phyloP scores from a whole-genome alignment of 2,797 vertebrate genomes.

The Neopelma chrysocephalum region DNA sequence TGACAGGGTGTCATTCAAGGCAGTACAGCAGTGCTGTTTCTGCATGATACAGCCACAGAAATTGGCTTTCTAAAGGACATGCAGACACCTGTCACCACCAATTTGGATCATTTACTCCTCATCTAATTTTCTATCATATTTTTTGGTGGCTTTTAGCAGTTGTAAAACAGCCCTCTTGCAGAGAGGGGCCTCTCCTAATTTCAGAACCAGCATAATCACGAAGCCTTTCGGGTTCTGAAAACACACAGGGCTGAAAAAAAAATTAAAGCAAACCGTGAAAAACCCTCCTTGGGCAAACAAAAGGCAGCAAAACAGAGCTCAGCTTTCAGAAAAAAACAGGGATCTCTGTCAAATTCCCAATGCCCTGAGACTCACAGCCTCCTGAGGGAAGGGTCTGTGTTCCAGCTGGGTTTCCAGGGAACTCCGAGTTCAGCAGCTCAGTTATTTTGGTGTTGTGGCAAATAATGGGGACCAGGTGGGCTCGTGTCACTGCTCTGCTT shows the following conservation, averaged over 20 bases:
- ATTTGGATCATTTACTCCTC: neutral
- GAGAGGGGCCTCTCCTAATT: neutral
- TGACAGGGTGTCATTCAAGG: neutral
- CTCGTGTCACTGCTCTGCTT: neutral
- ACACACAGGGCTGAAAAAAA: neutral
- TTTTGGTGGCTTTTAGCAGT: neutral
- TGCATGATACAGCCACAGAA: neutral
- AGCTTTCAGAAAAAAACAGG: conserved; percentile 1
- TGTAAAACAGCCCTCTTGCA: neutral
- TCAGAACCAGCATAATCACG: neutral
- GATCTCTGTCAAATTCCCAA: neutral
- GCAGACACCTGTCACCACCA: conserved; percentile 59
- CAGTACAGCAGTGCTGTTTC: conserved; percentile 16
- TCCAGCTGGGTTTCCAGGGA: neutral
- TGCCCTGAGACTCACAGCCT: conserved; percentile 26
- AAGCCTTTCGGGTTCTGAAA: neutral
- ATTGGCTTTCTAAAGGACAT: conserved; percentile 29
- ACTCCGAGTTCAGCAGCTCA: neutral
- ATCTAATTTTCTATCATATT: neutral
- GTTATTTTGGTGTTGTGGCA: neutral
- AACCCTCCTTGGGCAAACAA: neutral
- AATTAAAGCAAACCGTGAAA: neutral
- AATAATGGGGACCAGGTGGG: neutral
- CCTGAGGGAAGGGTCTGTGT: neutral
- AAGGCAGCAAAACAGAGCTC: conserved; percentile 31